A percentile compares a stretch with the other conserved stretches of the same genome.
Conservation (phyloP, 2,888 invertebrate genomes). For the Lasioglossum calceatum region DNA sequence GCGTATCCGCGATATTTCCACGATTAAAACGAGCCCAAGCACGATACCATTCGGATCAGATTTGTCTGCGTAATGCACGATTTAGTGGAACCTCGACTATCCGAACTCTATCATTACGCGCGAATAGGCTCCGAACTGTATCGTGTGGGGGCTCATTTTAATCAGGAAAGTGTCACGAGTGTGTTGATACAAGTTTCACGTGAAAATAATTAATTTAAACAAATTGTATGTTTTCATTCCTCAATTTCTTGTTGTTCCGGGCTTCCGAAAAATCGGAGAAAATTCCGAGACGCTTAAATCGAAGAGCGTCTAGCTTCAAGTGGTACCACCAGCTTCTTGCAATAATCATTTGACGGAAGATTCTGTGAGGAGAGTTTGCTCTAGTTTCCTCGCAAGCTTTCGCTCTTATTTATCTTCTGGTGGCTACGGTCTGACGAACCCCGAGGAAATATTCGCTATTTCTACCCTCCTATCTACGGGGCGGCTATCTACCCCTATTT, state of each 20-base stretch:
- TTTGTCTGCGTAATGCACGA: neutral
- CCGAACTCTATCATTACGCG: neutral
- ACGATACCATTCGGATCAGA: neutral
- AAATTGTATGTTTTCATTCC: neutral
- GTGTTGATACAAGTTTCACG: neutral
- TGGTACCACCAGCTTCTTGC: no score
- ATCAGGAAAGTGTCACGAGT: neutral
- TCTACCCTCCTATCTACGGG: neutral
- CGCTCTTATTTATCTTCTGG: neutral
- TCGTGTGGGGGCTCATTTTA: neutral
- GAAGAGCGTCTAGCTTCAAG: no score
- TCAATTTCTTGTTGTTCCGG: neutral
- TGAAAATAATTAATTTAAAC: neutral
- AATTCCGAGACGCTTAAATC: no score
- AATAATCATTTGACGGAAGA: no score
- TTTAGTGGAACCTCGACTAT: neutral
- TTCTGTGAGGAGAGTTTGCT: no score
- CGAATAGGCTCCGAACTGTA: neutral
- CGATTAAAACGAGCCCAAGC: neutral
- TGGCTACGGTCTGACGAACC: neutral
- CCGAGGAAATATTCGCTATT: neutral
- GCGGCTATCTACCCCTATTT: neutral
- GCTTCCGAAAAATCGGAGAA: neutral
- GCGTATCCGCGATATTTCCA: neutral
- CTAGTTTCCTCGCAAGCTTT: no score